Base-by-base conservation (phyloP, 2,113 vertebrate species). In the Lamprotornis superbus region DNA sequence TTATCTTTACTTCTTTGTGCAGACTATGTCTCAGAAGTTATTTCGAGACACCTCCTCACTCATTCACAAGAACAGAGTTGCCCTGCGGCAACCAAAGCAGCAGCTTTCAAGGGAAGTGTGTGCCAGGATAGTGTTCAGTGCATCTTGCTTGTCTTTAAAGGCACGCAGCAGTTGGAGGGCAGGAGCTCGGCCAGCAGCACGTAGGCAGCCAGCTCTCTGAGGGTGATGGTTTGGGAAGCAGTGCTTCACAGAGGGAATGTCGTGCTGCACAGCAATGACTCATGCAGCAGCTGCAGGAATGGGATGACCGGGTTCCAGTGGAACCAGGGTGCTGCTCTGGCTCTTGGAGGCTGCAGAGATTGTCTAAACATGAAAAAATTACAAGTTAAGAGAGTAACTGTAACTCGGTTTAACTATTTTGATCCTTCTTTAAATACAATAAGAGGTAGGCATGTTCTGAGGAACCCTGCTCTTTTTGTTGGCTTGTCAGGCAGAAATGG, bases 181-280 rank as follows among this genome's bases (percentile, higher is more conserved):
- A 84, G 92, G 83, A 86, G n/a, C 55, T 35, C 50, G 0, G 39
- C 76, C 90, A 94, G 82, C 80, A 71, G 83, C 39, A 0, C 30
- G 71, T 3, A 71, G 78, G 44, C 81, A 73, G 95, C 40, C 89
- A 95, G 91, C 85, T 82, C 31, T 64, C 44, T 87, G 84, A 65
- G 95, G 82, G 56, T 2, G 8, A 74, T 55, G 95, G 73, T 82
- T 95, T 89, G 93, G 86, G 94, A 95, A 86, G 16, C 82, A 18
- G 30, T 1, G 59, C 90, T 76, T 61, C 35, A 28, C 71, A 67
- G 60, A 88, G 88, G 76, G 75, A 71, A 89, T 24, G 79, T 90
- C 87, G 8, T 7, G 60, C 95, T 70, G 52, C 35, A 19, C 70
- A 18, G 23, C 11, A 60, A 23, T 96, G 83, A 97, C 93, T 95